phyloP scores from a whole-genome alignment of 2,113 vertebrate genomes.

The Chloropsis cyanopogon region DNA sequence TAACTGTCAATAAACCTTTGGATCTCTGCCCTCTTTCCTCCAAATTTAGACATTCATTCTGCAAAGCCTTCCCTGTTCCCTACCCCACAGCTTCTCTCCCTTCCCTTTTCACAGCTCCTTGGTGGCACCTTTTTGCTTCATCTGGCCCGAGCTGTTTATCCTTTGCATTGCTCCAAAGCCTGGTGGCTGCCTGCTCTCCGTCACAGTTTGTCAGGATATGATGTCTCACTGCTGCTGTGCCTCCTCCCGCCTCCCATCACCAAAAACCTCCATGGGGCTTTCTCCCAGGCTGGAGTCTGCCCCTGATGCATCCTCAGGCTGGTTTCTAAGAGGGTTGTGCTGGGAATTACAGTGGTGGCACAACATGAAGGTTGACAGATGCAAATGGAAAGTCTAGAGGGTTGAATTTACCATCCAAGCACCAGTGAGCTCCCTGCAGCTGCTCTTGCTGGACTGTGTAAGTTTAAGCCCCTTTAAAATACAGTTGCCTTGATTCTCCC shows the following conservation, averaged over 20 bases:
- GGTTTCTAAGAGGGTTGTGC: not conserved
- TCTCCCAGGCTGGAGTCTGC: not conserved
- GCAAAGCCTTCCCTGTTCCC: not conserved
- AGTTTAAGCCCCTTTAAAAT: not conserved
- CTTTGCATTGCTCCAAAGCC: not conserved
- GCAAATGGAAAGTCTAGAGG: not conserved
- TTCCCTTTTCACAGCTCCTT: not conserved
- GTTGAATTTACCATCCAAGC: not conserved
- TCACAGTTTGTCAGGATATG: not conserved
- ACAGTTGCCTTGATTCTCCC: not conserved
- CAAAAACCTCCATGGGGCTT: not conserved
- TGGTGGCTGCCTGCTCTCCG: not conserved
- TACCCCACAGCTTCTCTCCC: not conserved
- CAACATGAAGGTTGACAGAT: not conserved
- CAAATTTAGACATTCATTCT: slow-evolving; percentile 1
- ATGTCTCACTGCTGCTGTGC: not conserved
- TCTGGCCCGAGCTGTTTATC: not conserved
- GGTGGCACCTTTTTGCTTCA: not conserved
- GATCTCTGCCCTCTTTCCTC: slow-evolving; percentile 18
- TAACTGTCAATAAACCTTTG: slow-evolving; percentile 59
- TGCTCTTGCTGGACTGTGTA: not conserved
- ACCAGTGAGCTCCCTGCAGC: not conserved
- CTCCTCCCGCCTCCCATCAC: not conserved
- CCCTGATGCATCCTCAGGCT: not conserved
- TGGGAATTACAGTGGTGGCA: not conserved